Evolutionary conservation across 2,888 invertebrate species (phyloP), one percentile per base, ranked within the genome.

Genomic region (Tetrapedia diversipes): DNA sequence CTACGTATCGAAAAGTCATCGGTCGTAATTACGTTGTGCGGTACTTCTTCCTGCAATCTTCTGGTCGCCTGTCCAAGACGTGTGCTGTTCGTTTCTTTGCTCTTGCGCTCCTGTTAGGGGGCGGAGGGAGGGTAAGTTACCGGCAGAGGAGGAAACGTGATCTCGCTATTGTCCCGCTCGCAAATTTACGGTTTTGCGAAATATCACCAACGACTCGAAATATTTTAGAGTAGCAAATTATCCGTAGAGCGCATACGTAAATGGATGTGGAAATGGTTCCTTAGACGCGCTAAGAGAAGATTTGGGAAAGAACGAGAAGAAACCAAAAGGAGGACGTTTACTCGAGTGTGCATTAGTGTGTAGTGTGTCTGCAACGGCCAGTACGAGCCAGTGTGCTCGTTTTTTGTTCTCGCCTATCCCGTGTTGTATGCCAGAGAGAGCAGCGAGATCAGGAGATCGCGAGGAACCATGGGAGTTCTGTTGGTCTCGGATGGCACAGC

Each of bases 391-490:
- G 27, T 24, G 67, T 63, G 66, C 43, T 16, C 14, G 32, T n/a
- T 49, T 16, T 34, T 39, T 60, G 27, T 59, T 32, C 16, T n/a
- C n/a, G n/a, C n/a, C n/a, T n/a, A n/a, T n/a, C n/a, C 16, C 14
- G 54, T 37, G 24, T 39, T 34, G 47, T 41, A 34, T 19, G 32
- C 60, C 29, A 16, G 11, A 0, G 51, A 34, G 16, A 43, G 22
- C 11, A 49, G 19, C 16, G 24, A 16, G 43, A 39, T 27, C 29
- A 57, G 14, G 67, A 29, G 29, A 51, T 54, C 27, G 34, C 3
- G 39, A 39, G 53, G 32, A 63, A 80, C 72, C 56, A 92, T 92
- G 92, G 91, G 92, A 83, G 91, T 92, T 78, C 86, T 90, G 72
- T 83, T 91, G 84, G 86, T 91, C 86, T 86, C 89, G 72, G 90